Conservation (phyloP, 2,797 vertebrate genomes). For the Xiphorhynchus erythropygius region DNA sequence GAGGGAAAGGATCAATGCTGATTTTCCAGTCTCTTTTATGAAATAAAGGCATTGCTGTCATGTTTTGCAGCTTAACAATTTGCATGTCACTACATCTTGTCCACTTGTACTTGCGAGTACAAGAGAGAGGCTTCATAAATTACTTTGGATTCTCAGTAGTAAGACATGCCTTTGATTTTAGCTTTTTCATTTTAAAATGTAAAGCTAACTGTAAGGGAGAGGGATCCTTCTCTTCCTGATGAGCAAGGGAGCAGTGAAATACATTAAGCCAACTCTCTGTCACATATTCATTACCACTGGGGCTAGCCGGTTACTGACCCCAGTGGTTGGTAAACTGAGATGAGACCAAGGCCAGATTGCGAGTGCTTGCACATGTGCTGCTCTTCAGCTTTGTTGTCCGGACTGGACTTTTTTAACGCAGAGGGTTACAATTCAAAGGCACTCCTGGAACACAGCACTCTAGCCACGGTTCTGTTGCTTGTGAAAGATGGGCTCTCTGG, state of each 20-base stretch:
- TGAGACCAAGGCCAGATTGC: neutral
- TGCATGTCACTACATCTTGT: conserved; percentile 55
- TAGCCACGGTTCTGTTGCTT: neutral
- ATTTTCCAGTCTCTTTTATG: conserved; percentile 70
- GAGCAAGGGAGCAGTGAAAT: neutral
- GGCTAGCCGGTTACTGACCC: neutral
- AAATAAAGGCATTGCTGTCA: conserved; percentile 60
- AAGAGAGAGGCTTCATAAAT: conserved; percentile 44
- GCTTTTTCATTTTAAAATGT: neutral
- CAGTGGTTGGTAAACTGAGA: neutral
- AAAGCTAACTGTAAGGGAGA: neutral
- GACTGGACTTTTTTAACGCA: neutral
- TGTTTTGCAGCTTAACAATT: conserved; percentile 61
- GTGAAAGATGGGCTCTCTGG: neutral
- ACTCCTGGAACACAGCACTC: neutral
- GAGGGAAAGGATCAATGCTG: conserved; percentile 7
- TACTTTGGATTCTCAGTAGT: conserved; percentile 24
- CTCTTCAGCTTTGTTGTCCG: neutral
- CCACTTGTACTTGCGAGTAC: neutral
- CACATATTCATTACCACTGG: neutral
- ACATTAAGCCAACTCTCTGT: neutral
- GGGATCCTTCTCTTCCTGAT: neutral
- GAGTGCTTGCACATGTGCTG: neutral
- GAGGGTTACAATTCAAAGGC: neutral
- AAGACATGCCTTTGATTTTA: conserved; percentile 55